These are phyloP conservation scores for Perccottus glenii DNA, from an alignment of 2,113 vertebrate genomes.

Conservation along the genomic window DNA sequence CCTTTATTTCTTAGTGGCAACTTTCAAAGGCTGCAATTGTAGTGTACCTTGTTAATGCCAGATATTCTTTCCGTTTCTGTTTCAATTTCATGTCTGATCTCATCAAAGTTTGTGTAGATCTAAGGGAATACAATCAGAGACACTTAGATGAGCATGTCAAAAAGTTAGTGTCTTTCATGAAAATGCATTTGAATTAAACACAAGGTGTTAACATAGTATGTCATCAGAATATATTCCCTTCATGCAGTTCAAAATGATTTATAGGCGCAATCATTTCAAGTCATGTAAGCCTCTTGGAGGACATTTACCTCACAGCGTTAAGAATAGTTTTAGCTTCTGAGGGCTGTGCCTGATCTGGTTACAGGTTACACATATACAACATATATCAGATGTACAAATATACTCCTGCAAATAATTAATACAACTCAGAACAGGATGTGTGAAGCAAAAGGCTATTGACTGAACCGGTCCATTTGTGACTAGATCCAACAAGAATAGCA, in stretches of 20 bases:
- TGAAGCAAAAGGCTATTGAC: neutral
- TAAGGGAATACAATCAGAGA: constrained; percentile 48
- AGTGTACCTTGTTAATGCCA: constrained; percentile 93
- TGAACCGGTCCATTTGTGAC: neutral
- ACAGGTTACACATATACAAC: constrained; percentile 3
- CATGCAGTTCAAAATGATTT: constrained; percentile 4
- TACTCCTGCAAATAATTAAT: neutral
- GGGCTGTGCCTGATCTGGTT: constrained; percentile 14
- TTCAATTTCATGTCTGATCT: constrained; percentile 97
- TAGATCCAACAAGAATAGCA: too few relatives aligned
- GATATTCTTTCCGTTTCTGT: constrained; percentile 95
- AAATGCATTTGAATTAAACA: too few relatives aligned
- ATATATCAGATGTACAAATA: constrained; percentile 6
- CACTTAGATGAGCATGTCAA: neutral
- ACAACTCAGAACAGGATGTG: constrained; percentile 1
- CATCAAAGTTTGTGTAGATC: constrained; percentile 95
- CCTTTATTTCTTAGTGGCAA: too few relatives aligned
- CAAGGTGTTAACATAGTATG: neutral
- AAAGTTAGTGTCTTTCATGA: neutral
- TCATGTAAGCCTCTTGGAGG: neutral
- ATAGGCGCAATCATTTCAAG: constrained; percentile 21
- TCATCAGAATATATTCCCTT: neutral
- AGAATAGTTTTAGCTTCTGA: constrained; percentile 32
- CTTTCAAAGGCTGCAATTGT: neutral
- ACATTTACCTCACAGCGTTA: constrained; percentile 24